Evolutionary conservation across 2,797 vertebrate genomes (phyloP).

Genomic region (Macroramphosus scolopax): DNA sequence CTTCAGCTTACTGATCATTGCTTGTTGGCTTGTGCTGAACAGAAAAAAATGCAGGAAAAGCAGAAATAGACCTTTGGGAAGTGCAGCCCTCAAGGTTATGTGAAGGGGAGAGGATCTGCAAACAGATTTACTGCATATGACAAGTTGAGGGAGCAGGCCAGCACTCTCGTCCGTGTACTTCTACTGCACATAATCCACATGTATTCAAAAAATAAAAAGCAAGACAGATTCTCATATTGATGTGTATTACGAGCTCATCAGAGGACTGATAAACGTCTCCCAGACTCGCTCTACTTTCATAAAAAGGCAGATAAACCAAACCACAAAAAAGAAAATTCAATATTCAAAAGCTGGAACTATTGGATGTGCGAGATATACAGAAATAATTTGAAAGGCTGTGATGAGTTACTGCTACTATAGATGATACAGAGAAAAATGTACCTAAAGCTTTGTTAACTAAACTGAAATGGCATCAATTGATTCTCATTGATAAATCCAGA

Average conservation of each 20-base stretch:
- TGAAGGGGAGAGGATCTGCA: no score
- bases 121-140: slow-evolving; percentile 10
- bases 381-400: slow-evolving; percentile 8
- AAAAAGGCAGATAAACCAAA: slow-evolving; percentile 32
- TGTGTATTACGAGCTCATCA: slow-evolving; percentile 23
- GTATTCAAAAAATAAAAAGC: background rate
- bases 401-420: slow-evolving; percentile 5
- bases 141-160: slow-evolving; percentile 7
- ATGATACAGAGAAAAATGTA: slow-evolving; percentile 1
- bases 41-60: no score
- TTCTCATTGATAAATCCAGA: background rate
- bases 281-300: slow-evolving; percentile 7
- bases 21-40: no score
- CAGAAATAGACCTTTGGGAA: no score
- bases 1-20: no score
- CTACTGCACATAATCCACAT: slow-evolving; percentile 7
- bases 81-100: no score
- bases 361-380: slow-evolving; percentile 4
- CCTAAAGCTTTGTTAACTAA: background rate
- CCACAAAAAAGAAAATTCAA: background rate
- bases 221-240: slow-evolving; percentile 37
- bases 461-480: background rate
- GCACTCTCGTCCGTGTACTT: background rate
- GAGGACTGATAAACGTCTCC: slow-evolving; percentile 15
- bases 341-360: slow-evolving; percentile 3